Conservation (phyloP, 2,888 invertebrate species). For the Platycheirus albimanus region DNA sequence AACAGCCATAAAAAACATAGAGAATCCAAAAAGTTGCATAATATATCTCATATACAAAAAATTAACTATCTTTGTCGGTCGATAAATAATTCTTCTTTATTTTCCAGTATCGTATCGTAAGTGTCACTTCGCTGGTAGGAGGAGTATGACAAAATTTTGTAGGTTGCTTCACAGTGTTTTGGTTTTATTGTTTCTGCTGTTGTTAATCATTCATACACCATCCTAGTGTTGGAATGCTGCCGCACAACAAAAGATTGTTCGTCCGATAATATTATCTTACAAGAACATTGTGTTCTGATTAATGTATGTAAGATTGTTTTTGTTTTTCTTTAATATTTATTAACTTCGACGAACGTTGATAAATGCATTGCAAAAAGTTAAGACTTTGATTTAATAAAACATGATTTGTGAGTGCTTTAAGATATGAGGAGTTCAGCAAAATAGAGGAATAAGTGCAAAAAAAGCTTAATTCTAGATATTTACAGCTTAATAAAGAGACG, state of each 20-base stretch:
- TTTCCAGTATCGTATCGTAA: constrained; percentile 2
- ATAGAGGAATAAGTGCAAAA: no score
- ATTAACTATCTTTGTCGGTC: constrained; percentile 26
- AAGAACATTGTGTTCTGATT: constrained; percentile 35
- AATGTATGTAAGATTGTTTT: constrained; percentile 15
- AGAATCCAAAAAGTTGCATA: neutral
- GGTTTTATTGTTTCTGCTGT: constrained; percentile 26
- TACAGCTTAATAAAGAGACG: no score
- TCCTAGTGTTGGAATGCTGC: neutral
- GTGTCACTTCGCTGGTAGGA: constrained; percentile 17
- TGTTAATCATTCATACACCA: constrained; percentile 21
- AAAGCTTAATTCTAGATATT: no score
- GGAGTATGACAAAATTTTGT: constrained; percentile 6
- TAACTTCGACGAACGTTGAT: constrained; percentile 11
- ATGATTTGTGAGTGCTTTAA: no score
- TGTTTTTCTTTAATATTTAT: neutral
- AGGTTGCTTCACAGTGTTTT: constrained; percentile 16
- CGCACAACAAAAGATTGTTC: constrained; percentile 15
- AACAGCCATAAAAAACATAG: neutral
- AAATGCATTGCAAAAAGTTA: constrained; percentile 3
- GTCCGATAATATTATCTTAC: constrained; percentile 45
- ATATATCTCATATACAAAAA: constrained; percentile 6
- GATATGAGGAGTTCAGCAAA: no score
- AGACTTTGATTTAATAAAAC: neutral
- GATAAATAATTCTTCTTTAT: constrained; percentile 34